Evolutionary conservation across 2,113 vertebrate species (phyloP), one percentile per base, ranked within the genome.

Genomic region (Machaerirhynchus nigripectus): DNA sequence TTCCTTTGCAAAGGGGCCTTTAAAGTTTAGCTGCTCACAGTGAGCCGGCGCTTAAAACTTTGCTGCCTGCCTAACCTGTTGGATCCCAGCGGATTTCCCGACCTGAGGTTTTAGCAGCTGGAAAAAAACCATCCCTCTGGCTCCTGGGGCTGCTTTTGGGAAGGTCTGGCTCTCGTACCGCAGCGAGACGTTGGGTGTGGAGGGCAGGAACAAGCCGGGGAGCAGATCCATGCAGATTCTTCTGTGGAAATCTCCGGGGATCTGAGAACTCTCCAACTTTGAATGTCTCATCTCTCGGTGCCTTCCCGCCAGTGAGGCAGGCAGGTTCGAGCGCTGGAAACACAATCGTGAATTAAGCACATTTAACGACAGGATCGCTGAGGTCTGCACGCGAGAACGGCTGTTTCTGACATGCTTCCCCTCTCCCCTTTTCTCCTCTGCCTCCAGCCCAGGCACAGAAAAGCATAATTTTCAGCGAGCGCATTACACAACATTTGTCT

Each of bases 1-100:
- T 97, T 95, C 87, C 93, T 96, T 96, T 96, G 92, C 96, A 97
- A 96, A 94, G 57, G 63, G 85, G 73, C 80, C 81, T 96, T 97
- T 95, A 97, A 97, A 97, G 81, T 97, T 96, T 85, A 91, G 96
- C 78, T 95, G 86, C 95, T 95, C 42, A 12, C 64, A 84, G 89
- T 77, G 69, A 90, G 86, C 57, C 42, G 23, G 96, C 28, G n/a
- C 94, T 96, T 93, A 88, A 96, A 95, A 93, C 90, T 93, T 64
- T 1, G 23, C 81, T 56, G 73, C 78, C 86, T 78, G 65, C 42
- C 86, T 86, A 95, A 91, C 89, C 96, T 96, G 93, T 79, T 86
- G 83, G 74, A 68, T 93, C 89, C 85, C 80, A 82, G 70, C 3
- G 44, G 80, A 83, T 93, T 96, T 96, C 78, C 60, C 2, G 1